phyloP scores from a whole-genome alignment of 2,113 vertebrate genomes.

The Paradoxurus hermaphroditus region DNA sequence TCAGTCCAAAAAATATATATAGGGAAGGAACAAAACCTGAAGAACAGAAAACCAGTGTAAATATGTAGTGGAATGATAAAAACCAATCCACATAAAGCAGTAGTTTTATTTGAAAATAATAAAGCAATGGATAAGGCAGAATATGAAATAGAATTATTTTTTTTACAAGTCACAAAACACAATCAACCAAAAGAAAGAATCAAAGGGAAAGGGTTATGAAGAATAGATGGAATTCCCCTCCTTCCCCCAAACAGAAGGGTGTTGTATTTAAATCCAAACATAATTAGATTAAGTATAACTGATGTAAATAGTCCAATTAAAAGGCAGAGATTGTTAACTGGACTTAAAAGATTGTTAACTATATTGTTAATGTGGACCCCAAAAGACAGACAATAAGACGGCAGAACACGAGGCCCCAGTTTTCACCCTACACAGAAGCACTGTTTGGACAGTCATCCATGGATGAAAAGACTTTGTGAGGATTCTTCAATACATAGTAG shows the following conservation, averaged over 20 bases:
- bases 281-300: background rate
- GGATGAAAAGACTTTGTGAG: background rate
- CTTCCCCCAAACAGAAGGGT: no score
- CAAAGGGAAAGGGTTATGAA: background rate
- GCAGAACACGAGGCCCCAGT: background rate
- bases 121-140: background rate
- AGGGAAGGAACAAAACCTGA: background rate
- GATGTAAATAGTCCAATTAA: background rate
- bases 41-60: background rate
- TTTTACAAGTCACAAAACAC: background rate
- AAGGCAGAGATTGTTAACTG: background rate
- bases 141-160: background rate
- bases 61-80: background rate
- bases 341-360: background rate
- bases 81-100: background rate
- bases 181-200: background rate
- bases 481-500: background rate
- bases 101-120: background rate
- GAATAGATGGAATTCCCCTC: background rate
- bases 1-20: background rate
- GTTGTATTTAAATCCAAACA: background rate
- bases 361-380: background rate
- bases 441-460: background rate
- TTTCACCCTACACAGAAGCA: background rate
- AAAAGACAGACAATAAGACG: background rate